A percentile compares a stretch with the other conserved stretches of the same genome.
Conservation (phyloP, 1,140 invertebrate species). For the Bombus ignitus region DNA sequence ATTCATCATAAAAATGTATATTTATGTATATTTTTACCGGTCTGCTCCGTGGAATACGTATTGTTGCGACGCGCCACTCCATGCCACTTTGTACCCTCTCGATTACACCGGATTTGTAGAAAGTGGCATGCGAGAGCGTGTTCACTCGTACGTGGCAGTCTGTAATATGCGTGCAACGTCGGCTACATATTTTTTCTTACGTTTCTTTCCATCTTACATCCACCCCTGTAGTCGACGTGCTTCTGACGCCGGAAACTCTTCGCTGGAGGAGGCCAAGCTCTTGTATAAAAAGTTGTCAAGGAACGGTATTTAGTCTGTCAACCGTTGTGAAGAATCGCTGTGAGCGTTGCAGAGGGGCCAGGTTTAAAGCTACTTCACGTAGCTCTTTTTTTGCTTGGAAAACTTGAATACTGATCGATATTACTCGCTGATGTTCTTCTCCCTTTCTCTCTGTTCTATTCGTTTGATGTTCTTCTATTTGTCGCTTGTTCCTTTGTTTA, state of each 20-base stretch:
- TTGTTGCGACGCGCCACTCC: slow-evolving; percentile 56
- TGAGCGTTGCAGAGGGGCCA: slow-evolving; percentile 15
- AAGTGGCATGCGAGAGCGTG: slow-evolving; percentile 11
- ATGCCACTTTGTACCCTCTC: slow-evolving; percentile 4
- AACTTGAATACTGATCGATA: slow-evolving; percentile 26
- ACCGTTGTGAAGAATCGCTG: slow-evolving; percentile 65
- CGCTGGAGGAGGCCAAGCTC: slow-evolving; percentile 18
- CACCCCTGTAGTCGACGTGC: slow-evolving; percentile 12
- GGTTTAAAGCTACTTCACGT: slow-evolving; percentile 41
- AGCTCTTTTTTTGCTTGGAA: neutral
- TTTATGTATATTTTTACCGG: slow-evolving; percentile 62
- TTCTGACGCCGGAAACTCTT: slow-evolving; percentile 5
- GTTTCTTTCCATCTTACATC: slow-evolving; percentile 1
- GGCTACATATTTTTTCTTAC: slow-evolving; percentile 56
- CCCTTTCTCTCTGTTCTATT: neutral
- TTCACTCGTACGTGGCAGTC: neutral
- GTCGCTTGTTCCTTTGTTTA: accelerated
- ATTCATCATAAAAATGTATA: slow-evolving; percentile 73
- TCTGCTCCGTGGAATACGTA: slow-evolving; percentile 52
- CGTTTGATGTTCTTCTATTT: neutral
- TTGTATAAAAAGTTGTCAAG: slow-evolving; percentile 63
- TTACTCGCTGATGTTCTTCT: neutral
- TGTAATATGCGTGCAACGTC: slow-evolving; percentile 48
- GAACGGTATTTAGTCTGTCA: slow-evolving; percentile 69
- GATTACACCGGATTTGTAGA: slow-evolving; percentile 44